Conservation (phyloP, 2,888 invertebrate genomes). For the Tryphoninae sp. region DNA sequence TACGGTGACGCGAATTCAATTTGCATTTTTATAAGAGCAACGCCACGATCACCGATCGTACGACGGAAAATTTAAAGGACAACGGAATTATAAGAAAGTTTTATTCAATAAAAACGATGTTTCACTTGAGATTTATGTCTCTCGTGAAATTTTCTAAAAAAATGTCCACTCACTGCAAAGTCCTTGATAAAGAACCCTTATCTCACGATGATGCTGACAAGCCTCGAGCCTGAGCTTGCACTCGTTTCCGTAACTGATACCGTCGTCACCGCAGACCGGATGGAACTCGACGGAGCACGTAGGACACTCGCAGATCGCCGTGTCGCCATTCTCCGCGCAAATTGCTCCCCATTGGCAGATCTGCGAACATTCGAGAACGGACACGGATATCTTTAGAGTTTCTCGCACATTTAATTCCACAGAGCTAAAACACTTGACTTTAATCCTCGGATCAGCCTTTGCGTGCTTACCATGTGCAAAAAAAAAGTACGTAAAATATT, state of each 20-base stretch:
- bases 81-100: not conserved
- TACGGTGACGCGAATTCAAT: not conserved
- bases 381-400: conserved; percentile 41
- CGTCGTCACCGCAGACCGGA: conserved; percentile 92
- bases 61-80: no score
- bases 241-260: conserved; percentile 91
- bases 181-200: conserved; percentile 90
- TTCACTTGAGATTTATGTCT: not conserved
- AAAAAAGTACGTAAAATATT: not conserved
- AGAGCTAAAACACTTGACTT: not conserved
- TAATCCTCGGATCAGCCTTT: conserved; percentile 19
- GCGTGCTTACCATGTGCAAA: conserved; percentile 9
- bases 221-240: conserved; percentile 91
- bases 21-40: not conserved
- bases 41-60: no score
- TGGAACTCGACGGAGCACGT: conserved; percentile 92
- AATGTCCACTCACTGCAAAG: conserved; percentile 89
- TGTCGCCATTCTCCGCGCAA: conserved; percentile 86
- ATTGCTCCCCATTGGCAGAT: conserved; percentile 91
- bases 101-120: not conserved
- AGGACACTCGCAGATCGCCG: conserved; percentile 92
- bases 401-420: not conserved
- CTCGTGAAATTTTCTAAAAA: not conserved
- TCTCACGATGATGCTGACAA: conserved; percentile 88
- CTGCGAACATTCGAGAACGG: conserved; percentile 77